These are phyloP conservation scores for Theodoxus fluviatilis DNA, from an alignment of 2,888 invertebrate species.

Conservation along the genomic window DNA sequence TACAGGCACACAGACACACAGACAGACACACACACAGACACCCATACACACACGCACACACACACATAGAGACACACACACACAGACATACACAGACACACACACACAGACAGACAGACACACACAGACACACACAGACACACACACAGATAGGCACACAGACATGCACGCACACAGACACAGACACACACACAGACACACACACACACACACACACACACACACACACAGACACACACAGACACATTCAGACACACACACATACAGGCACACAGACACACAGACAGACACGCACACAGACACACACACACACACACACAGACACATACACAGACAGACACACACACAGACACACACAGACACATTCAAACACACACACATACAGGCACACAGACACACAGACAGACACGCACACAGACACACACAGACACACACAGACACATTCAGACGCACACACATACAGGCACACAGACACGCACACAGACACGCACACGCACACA, in stretches of 20 bases:
- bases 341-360: background rate
- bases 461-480: no score
- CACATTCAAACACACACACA: background rate
- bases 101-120: conserved; percentile 16
- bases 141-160: background rate
- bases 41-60: no score
- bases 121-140: background rate
- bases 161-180: background rate
- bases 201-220: conserved; percentile 5
- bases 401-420: no score
- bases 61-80: no score
- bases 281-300: conserved; percentile 5
- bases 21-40: no score
- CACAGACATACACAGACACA: background rate
- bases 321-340: background rate
- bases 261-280: conserved; percentile 18
- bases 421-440: no score
- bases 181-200: conserved; percentile 13
- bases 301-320: conserved; percentile 1
- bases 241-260: conserved; percentile 15
- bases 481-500: no score
- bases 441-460: no score
- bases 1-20: no score
- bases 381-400: no score
- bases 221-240: background rate